phyloP scores from a whole-genome alignment of 1,140 invertebrate species.

The Lysiphlebus fabarum region DNA sequence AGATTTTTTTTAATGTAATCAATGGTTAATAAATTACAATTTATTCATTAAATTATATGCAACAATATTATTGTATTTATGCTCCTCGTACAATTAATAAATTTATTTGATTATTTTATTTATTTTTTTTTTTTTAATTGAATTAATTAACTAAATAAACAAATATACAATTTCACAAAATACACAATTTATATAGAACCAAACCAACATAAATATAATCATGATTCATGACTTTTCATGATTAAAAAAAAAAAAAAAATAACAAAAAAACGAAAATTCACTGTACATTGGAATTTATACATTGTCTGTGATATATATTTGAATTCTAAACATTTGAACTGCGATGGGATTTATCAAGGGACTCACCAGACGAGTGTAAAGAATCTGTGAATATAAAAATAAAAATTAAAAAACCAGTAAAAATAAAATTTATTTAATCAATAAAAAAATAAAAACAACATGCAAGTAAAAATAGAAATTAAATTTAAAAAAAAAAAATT shows the following conservation, averaged over 20 bases:
- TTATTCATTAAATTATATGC: conserved; percentile 45
- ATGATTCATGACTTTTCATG: background rate
- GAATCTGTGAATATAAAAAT: conserved; percentile 41
- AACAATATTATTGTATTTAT: conserved; percentile 41
- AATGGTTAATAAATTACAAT: conserved; percentile 43
- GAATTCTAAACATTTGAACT: conserved; percentile 44
- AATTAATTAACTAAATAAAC: too few species aligned
- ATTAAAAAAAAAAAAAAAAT: conserved; percentile 4
- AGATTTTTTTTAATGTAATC: conserved; percentile 20
- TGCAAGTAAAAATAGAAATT: conserved; percentile 11
- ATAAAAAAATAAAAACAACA: background rate
- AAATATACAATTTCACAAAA: too few species aligned
- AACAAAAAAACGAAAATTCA: conserved; percentile 5
- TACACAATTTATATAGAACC: background rate
- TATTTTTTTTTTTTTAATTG: background rate
- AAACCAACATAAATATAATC: conserved; percentile 18
- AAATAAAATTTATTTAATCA: background rate
- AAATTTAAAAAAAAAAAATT: conserved; percentile 16
- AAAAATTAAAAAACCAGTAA: conserved; percentile 1
- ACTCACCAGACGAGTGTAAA: conserved; percentile 54
- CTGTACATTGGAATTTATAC: conserved; percentile 25
- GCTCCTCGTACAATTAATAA: conserved; percentile 34
- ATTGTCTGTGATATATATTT: conserved; percentile 12
- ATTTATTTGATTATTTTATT: conserved; percentile 1
- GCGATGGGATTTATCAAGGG: conserved; percentile 49